Base-by-base conservation (phyloP, 1,140 invertebrate genomes). In the Sarcophaga bullata region DNA sequence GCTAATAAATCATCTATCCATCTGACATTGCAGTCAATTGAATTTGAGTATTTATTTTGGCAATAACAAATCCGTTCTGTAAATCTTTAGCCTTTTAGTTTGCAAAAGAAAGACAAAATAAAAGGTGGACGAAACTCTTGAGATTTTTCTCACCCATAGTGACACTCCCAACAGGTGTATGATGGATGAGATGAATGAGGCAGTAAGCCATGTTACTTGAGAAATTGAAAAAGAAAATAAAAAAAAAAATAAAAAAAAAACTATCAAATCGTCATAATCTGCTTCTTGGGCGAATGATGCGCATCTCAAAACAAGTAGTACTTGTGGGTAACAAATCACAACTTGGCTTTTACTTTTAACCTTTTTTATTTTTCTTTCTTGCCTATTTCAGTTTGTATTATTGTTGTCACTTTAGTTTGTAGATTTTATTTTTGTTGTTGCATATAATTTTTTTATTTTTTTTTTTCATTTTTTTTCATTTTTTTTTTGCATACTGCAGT, bases 91-190 rank as follows among this genome's bases (percentile, higher is more conserved):
- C 54, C 54, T 58, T 58, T 58, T 58, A 13, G 13, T n/a, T n/a
- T 6, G 54, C 15, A n/a, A 58, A 58, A 58, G 13, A 58, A 37
- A 37, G 4, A 37, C 25, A 37, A n/a, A n/a, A n/a, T n/a, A 37
- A 37, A 37, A 37, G 4, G 25, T 37, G 25, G 1, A 37, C 25
- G 25, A 37, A 58, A 58, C n/a, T n/a, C 54, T 58, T 58, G 54
- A 58, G n/a, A 58, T n/a, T 58, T n/a, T 58, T 58, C 52, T 58
- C 54, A 58, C 54, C 54, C 15, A 58, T 58, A 13, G n/a, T 58
- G 54, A 58, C 54, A 58, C 54, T 58, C 54, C 54, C 54, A 58
- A 58, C 54, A 58, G 54, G 54, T 58, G 54, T 58, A 58, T 58
- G 3, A 58, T 58, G 54, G 13, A 15, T 13, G 54, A 37, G 25